These are phyloP conservation scores for Tridacna gigas DNA, from an alignment of 2,888 invertebrate species.

Conservation along the genomic window DNA sequence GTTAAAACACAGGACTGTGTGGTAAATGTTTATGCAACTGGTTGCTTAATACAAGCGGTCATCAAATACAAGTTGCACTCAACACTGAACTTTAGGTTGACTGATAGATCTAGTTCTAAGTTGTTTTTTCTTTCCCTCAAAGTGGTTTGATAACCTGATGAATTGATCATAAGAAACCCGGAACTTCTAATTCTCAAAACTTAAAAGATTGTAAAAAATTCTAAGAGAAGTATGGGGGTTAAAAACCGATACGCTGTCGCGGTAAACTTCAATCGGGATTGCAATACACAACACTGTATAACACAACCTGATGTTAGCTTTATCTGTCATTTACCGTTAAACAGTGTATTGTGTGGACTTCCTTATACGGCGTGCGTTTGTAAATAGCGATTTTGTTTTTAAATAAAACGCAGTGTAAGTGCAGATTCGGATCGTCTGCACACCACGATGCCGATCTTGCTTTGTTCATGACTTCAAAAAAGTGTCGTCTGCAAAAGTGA, in stretches of 20 bases:
- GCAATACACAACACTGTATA: conserved; percentile 45
- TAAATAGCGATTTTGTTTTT: neutral
- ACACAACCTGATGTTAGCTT: conserved; percentile 22
- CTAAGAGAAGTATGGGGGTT: neutral
- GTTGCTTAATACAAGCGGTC: too few species aligned
- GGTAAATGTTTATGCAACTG: too few species aligned
- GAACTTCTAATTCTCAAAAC: too few species aligned
- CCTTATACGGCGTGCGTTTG: conserved; percentile 9
- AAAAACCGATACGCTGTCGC: conserved; percentile 23
- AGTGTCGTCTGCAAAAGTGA: conserved; percentile 37
- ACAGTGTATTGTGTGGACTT: neutral
- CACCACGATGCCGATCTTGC: neutral
- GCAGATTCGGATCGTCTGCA: neutral
- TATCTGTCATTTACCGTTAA: conserved; percentile 10
- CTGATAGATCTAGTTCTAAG: too few species aligned
- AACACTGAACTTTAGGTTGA: too few species aligned
- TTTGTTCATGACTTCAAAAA: neutral
- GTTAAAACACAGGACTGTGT: too few species aligned
- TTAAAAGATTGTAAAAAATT: too few species aligned
- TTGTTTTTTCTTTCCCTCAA: too few species aligned
- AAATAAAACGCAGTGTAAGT: neutral
- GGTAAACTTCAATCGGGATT: conserved; percentile 55
- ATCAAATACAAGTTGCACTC: too few species aligned
- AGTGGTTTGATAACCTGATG: too few species aligned
- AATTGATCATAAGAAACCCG: too few species aligned